Base-by-base conservation (phyloP, 1,140 invertebrate genomes). In the Rhysida immarginata region DNA sequence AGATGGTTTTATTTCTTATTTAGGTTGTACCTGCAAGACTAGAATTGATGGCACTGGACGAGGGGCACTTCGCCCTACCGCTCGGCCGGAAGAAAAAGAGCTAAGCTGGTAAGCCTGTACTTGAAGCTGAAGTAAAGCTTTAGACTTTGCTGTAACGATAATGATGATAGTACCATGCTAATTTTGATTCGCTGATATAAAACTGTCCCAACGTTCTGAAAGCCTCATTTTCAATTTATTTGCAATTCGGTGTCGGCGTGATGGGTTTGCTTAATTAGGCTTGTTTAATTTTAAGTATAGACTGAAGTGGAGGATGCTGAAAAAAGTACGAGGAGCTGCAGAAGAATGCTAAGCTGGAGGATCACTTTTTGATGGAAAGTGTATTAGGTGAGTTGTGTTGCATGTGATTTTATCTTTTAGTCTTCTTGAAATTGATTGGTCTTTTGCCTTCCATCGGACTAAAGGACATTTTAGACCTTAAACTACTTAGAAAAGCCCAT, bases 41-140 rank as follows among this genome's bases (percentile, higher is more conserved):
- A 86, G 96, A 82, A 89, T 99, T 65, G 95, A 99, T 68, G 96
- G 99, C 77, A 94, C 97, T 94, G 94, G 99, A 97, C 71, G 96
- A 99, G 75, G 78, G 82, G 52, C 90, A 99, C 71, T 99, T 99
- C 71, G 84, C 90, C 53, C 67, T 91, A 60, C 92, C 94, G 43
- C 76, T 99, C 58, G 94, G 91, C 53, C 81, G 93, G 58, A 99
- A 96, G 78, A 95, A 96, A n/a, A 78, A 89, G 87, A 58, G 84
- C 87, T 23, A 97, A 97, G 78, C 73, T 94, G 77, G 87, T 93
- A 51, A 26, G 49, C 5, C 16, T 35, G 5, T 35, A 8, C 29
- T 35, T 16, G 5, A 35, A 35, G 29, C 29, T 35, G 16, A 35
- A 8, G 29, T 35, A 16, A 8, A 16, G 5, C 29, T 16, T 8